Conservation (phyloP, 2,888 invertebrate genomes). For the Leptogaster cylindrica region DNA sequence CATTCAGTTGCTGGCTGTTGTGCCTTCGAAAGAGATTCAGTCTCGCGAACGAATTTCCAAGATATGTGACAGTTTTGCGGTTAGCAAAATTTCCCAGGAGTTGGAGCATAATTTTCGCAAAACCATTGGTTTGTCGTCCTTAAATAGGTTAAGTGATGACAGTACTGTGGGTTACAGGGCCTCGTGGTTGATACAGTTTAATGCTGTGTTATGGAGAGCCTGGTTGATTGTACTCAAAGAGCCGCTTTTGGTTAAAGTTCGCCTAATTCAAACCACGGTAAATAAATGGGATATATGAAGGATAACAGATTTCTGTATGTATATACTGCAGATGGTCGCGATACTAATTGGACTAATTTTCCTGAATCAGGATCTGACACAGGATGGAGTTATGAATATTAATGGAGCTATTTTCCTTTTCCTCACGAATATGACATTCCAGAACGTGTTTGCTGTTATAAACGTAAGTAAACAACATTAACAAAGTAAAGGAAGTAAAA, state of each 20-base stretch:
- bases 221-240: conserved; percentile 89
- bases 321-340: conserved; percentile 77
- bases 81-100: conserved; percentile 56
- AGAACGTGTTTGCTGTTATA: conserved; percentile 93
- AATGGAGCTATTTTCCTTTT: conserved; percentile 91
- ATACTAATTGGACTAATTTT: conserved; percentile 88
- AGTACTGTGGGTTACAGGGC: conserved; percentile 70
- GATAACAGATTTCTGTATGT: background rate
- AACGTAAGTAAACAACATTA: conserved; percentile 73
- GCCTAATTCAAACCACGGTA: conserved; percentile 87
- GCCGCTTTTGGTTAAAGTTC: conserved; percentile 86
- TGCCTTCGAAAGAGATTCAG: conserved; percentile 81
- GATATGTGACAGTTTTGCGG: conserved; percentile 76
- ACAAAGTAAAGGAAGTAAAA: too few species aligned
- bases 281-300: conserved; percentile 55
- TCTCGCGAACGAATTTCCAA: conserved; percentile 79
- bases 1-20: conserved; percentile 85
- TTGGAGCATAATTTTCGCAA: conserved; percentile 56
- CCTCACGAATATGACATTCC: conserved; percentile 91
- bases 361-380: conserved; percentile 79
- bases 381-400: conserved; percentile 92
- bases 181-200: conserved; percentile 86
- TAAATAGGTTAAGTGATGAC: conserved; percentile 41
- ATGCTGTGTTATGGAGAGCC: conserved; percentile 88
- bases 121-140: conserved; percentile 50